phyloP scores from a whole-genome alignment of 2,888 invertebrate genomes.

The Oligia strigilis region DNA sequence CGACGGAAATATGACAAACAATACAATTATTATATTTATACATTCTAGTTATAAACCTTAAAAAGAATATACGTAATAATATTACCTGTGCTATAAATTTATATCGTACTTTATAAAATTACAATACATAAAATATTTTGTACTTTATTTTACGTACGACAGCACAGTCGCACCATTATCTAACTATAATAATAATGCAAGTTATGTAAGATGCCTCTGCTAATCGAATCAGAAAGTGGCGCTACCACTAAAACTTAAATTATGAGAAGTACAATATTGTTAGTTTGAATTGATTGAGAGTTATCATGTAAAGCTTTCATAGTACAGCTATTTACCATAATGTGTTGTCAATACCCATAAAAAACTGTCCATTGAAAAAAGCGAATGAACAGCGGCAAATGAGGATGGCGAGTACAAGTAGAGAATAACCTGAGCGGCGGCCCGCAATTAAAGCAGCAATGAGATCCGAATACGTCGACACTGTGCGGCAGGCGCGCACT shows the following conservation, averaged over 20 bases:
- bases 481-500: constrained; percentile 42
- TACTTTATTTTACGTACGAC: constrained; percentile 89
- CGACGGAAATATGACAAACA: constrained; percentile 90
- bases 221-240: constrained; percentile 52
- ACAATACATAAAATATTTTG: constrained; percentile 90
- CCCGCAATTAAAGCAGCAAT: constrained; percentile 72
- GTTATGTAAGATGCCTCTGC: constrained; percentile 74
- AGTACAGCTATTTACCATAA: constrained; percentile 50
- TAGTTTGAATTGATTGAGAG: constrained; percentile 71
- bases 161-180: constrained; percentile 83
- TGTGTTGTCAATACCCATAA: constrained; percentile 38
- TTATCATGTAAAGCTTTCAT: constrained; percentile 39
- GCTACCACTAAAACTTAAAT: constrained; percentile 65
- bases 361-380: constrained; percentile 41
- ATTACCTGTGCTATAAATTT: constrained; percentile 86
- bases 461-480: constrained; percentile 73
- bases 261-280: constrained; percentile 90
- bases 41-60: constrained; percentile 85
- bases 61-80: constrained; percentile 86
- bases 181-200: constrained; percentile 78
- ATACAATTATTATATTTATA: constrained; percentile 80
- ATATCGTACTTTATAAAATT: constrained; percentile 89
- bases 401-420: constrained; percentile 72
- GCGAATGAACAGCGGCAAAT: constrained; percentile 66
- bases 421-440: constrained; percentile 68